Conservation (phyloP, 2,797 vertebrate species). For the Morelia viridis region DNA sequence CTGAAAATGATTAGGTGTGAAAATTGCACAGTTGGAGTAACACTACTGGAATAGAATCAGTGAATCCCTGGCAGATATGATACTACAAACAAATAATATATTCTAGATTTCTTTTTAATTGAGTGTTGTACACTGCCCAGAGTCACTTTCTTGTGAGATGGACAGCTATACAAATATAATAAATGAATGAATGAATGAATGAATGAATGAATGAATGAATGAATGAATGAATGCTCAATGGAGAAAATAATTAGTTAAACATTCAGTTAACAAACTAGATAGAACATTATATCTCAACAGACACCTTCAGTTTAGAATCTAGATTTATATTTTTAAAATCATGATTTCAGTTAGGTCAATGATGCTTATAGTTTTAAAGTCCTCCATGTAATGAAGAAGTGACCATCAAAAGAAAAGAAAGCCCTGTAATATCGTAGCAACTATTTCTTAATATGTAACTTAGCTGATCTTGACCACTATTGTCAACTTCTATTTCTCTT, state of each 20-base stretch:
- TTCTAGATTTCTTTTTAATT: no score
- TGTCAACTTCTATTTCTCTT: background rate
- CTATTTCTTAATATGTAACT: background rate
- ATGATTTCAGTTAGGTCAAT: conserved; percentile 27
- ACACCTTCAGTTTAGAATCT: background rate
- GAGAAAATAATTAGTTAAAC: conserved; percentile 3
- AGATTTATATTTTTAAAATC: conserved; percentile 2
- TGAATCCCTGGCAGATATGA: background rate
- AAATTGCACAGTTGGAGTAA: background rate
- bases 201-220: background rate
- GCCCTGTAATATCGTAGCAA: background rate
- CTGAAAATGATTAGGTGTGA: background rate
- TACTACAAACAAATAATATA: background rate
- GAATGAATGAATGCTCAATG: background rate
- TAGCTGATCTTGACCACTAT: background rate
- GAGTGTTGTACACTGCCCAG: no score
- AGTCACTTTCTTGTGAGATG: no score
- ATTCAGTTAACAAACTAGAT: background rate
- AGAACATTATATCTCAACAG: background rate
- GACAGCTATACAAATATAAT: no score
- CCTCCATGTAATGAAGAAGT: background rate
- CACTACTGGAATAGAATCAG: background rate
- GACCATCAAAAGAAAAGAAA: background rate
- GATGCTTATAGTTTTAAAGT: background rate
- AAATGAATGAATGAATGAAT: no score